These are phyloP conservation scores for Momotus momota DNA, from an alignment of 2,797 vertebrate genomes.

Conservation along the genomic window DNA sequence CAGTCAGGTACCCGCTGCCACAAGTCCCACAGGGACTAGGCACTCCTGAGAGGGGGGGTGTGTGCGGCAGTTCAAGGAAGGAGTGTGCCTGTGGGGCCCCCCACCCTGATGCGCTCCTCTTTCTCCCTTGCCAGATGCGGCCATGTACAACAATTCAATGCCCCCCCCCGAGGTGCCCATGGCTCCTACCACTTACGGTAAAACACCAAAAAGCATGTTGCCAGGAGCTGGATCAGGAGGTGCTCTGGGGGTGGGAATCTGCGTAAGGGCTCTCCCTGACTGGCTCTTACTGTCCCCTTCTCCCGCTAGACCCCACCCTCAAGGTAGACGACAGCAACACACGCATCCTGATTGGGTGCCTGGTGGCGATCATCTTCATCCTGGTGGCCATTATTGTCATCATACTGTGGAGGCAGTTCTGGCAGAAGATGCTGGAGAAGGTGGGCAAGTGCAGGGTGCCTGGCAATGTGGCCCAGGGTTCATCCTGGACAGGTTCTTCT, in stretches of 20 bases:
- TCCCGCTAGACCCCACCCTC: slow-evolving; percentile 87
- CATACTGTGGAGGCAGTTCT: slow-evolving; percentile 98
- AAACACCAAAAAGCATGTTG: rapidly evolving
- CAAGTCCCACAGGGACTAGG: rapidly evolving
- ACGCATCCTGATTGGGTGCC: slow-evolving; percentile 93
- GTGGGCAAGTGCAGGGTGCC: slow-evolving; percentile 60
- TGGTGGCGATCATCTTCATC: slow-evolving; percentile 98
- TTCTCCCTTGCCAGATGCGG: slow-evolving; percentile 85
- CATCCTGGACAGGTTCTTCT: not conserved
- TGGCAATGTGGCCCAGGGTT: not conserved
- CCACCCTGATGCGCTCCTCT: not conserved
- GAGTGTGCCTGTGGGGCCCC: not conserved
- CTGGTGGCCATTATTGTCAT: slow-evolving; percentile 96
- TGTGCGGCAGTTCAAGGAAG: not conserved
- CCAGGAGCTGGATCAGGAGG: not conserved
- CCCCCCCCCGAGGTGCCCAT: slow-evolving; percentile 75
- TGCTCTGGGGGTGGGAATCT: not conserved
- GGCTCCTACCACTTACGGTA: slow-evolving; percentile 84
- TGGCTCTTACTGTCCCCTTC: not conserved
- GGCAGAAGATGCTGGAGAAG: slow-evolving; percentile 99
- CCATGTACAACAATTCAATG: slow-evolving; percentile 95
- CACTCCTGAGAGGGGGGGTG: not conserved
- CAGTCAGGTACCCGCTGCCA: slow-evolving; percentile 87
- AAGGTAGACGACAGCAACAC: slow-evolving; percentile 98
- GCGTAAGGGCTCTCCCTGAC: not conserved